Evolutionary conservation across 2,113 vertebrate species (phyloP), one percentile per base, ranked within the genome.

Genomic region (Poecilia latipinna): DNA sequence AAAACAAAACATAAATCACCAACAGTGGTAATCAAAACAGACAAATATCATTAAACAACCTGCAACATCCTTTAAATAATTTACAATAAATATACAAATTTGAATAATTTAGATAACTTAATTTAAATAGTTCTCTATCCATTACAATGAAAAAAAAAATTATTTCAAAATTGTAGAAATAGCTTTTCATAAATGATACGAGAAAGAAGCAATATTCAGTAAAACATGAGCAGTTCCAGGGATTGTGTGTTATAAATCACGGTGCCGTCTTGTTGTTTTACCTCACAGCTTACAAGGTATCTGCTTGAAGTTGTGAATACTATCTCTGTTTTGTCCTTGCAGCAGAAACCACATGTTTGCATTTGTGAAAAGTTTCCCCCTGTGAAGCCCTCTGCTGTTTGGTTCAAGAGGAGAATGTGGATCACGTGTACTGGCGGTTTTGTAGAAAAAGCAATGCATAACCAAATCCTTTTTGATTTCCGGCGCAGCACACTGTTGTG

Each of bases 261-360:
- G 19, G 24, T 15, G 19, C 22, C 7, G 26, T 42, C 51, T 24
- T n/a, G 51, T n/a, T 57, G 51, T 57, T 57, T n/a, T 57, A 24
- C 51, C 24, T 57, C 10, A 2, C 51, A n/a, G 51, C 51, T 57
- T 54, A n/a, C 51, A 54, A 54, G 51, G 51, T 54, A 54, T 54
- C 51, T 22, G 22, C 51, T 54, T 31, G 33, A 39, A 54, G 12
- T 57, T 61, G 32, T 54, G 42, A 75, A 65, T 29, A 11, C 37
- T 64, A 66, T 65, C 65, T 82, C 63, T 72, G 78, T 70, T 82
- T 33, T 66, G 57, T 22, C 84, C 39, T 69, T 68, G 54, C 78
- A 75, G 78, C 19, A 44, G 19, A 75, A 73, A 68, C 68, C 86
- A 84, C 85, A 84, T 74, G 74, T 78, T 82, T 54, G 7, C 64